Evolutionary conservation across 2,797 vertebrate genomes (phyloP).

Genomic region (Crocidura indochinensis): DNA sequence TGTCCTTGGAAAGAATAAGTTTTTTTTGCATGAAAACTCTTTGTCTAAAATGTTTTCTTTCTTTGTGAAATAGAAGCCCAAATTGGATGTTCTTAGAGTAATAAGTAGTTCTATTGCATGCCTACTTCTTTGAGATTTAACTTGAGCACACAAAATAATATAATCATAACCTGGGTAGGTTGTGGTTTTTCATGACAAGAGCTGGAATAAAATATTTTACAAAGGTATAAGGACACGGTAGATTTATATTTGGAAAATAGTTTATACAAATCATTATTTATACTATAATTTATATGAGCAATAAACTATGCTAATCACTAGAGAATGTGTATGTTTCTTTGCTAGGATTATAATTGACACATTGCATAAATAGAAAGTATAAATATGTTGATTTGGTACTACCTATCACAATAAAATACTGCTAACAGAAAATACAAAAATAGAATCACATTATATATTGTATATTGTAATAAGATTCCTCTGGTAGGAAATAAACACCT

Average conservation of each 20-base stretch:
- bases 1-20: slow-evolving; percentile 61
- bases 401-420: no score
- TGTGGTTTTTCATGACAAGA: not conserved
- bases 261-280: slow-evolving; percentile 1
- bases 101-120: not conserved
- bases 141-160: not conserved
- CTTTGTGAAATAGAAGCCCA: slow-evolving; percentile 52
- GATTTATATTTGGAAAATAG: not conserved
- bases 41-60: not conserved
- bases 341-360: not conserved
- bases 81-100: not conserved
- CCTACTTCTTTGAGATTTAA: not conserved
- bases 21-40: not conserved
- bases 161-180: not conserved
- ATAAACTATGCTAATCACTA: not conserved
- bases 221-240: not conserved
- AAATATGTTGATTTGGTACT: not conserved
- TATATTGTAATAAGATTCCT: not conserved
- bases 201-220: no score
- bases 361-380: not conserved
- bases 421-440: no score
- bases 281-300: not conserved
- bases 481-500: not conserved
- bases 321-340: not conserved
- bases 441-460: not conserved